Evolutionary conservation across 1,140 invertebrate genomes (phyloP).

Genomic region (Aphaenogaster floridana): DNA sequence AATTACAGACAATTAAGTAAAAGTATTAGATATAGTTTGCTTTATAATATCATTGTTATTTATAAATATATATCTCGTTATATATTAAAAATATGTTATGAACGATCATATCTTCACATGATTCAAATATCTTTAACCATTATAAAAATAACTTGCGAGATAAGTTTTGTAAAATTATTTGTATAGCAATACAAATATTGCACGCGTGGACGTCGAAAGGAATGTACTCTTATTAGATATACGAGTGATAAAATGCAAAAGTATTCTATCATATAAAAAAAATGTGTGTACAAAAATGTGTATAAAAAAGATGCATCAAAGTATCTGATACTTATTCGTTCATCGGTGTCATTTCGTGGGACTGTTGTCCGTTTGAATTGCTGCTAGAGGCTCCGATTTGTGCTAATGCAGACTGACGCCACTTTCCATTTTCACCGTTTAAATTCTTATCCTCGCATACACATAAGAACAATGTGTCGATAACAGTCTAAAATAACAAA

Average conservation of each 20-base stretch:
- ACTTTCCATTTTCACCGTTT: slow-evolving; percentile 89
- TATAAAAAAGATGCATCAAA: slow-evolving; percentile 55
- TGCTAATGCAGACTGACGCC: slow-evolving; percentile 89
- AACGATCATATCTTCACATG: slow-evolving; percentile 10
- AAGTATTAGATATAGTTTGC: not conserved
- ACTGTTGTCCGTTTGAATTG: slow-evolving; percentile 83
- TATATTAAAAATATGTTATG: slow-evolving; percentile 41
- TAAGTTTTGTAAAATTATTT: slow-evolving; percentile 29
- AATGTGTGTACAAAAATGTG: slow-evolving; percentile 30
- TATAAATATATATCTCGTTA: not conserved
- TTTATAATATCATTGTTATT: slow-evolving; percentile 19
- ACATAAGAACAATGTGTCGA: slow-evolving; percentile 97
- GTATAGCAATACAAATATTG: slow-evolving; percentile 24
- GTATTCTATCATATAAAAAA: slow-evolving; percentile 34
- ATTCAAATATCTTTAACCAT: slow-evolving; percentile 20
- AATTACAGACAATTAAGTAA: slow-evolving; percentile 17
- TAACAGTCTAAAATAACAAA: slow-evolving; percentile 92
- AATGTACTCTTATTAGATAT: slow-evolving; percentile 28
- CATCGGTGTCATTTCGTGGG: slow-evolving; percentile 84
- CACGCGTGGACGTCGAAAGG: slow-evolving; percentile 20
- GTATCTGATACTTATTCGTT: slow-evolving; percentile 77
- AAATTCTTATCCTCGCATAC: slow-evolving; percentile 94
- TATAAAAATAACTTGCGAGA: not conserved
- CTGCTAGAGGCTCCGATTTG: slow-evolving; percentile 84
- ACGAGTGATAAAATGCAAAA: slow-evolving; percentile 36